Base-by-base conservation (phyloP, 1,140 invertebrate species). In the Drosophila rufa region DNA sequence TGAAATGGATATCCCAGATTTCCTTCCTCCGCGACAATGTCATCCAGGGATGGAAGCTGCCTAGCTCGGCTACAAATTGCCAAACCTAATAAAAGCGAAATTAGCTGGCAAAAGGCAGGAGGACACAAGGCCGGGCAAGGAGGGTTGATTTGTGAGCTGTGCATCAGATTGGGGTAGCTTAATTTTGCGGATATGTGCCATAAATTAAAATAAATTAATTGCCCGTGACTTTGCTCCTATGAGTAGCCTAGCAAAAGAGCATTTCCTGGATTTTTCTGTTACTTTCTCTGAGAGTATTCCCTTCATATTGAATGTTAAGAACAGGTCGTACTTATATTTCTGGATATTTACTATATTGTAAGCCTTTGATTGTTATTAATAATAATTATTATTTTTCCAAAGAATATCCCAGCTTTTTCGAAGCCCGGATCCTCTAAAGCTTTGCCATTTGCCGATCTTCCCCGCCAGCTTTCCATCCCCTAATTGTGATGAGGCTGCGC, bases 31-130 rank as follows among this genome's bases (percentile, higher is more conserved):
- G 33, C 53, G 36, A 25, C 53, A 36, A 42, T 42, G 33, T 25
- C 50, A 40, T 25, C 50, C 50, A 69, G 25, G 48, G 25, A 47
- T 33, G 30, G 59, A 57, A 42, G 67, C 43, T n/a, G 19, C 45
- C n/a, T 14, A 47, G 17, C 48, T 55, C 59, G 45, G 47, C 46
- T 77, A 79, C 78, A 83, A 86, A 81, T 89, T 89, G 84, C 67
- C 78, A 75, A 87, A 60, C 70, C 74, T 85, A 84, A 82, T 89
- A 91, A 85, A 91, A 75, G 71, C 76, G 56, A 89, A 85, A 91
- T 91, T 91, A 91, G 89, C 69, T 67, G 22, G 58, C 50, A 40
- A 66, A 50, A 51, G 40, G 55, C 53, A 43, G 33, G 48, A 53
- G 65, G 33, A 12, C 14, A 27, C 27, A 14, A 4, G 51, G 17